phyloP scores from a whole-genome alignment of 2,797 vertebrate genomes.

The Argya squamiceps region DNA sequence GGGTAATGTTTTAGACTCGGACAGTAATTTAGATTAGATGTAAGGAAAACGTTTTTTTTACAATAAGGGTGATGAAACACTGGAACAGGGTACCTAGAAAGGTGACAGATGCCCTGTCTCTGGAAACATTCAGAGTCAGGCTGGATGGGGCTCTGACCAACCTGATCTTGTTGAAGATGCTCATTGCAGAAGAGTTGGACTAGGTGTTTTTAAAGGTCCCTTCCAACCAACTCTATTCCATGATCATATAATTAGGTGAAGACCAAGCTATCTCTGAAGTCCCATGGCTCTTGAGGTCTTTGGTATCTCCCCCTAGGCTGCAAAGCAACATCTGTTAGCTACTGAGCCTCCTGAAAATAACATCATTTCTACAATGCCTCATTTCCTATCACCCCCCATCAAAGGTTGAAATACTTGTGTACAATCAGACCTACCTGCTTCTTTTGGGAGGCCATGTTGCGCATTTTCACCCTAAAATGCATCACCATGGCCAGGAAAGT shows the following conservation, averaged over 20 bases:
- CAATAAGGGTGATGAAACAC: not conserved
- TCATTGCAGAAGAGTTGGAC: not conserved
- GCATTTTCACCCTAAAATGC: not conserved
- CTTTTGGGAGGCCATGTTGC: not conserved
- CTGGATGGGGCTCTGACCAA: not conserved
- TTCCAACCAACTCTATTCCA: not conserved
- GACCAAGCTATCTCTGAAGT: not conserved
- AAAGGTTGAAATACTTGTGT: not conserved
- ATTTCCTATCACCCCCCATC: no score
- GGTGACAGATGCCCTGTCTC: not conserved
- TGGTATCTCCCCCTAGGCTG: not conserved
- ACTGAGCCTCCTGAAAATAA: not conserved
- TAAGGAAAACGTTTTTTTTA: not conserved
- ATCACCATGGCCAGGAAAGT: not conserved
- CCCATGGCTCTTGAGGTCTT: fast-evolving
- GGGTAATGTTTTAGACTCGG: not conserved
- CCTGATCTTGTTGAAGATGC: not conserved
- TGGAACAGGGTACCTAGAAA: not conserved
- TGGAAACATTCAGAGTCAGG: not conserved
- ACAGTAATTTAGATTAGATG: not conserved
- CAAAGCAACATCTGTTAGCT: not conserved
- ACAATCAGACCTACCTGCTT: not conserved
- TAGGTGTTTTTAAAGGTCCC: not conserved
- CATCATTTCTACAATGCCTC: not conserved
- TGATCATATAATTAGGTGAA: not conserved